Conservation (phyloP, 2,797 vertebrate genomes). For the Pygocentrus nattereri region DNA sequence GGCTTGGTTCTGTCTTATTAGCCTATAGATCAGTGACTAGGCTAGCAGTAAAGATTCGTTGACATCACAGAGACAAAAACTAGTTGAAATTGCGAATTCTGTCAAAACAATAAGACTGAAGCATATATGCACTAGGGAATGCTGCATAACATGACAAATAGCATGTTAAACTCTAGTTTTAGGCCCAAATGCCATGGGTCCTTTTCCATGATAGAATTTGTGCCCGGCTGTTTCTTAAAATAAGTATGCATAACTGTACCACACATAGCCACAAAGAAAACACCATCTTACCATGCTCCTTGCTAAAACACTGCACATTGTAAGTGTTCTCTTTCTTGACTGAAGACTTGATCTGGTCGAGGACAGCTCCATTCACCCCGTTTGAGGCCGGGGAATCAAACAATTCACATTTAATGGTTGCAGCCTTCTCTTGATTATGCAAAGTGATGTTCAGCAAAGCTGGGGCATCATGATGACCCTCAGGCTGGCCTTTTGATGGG, state of each 20-base stretch:
- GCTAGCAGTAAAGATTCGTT: too few species aligned
- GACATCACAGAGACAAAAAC: too few species aligned
- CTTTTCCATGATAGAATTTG: too few species aligned
- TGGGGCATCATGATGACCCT: constrained; percentile 83
- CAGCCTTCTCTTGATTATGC: constrained; percentile 80
- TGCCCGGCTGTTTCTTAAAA: background rate
- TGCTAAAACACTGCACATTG: constrained; percentile 88
- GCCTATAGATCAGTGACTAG: too few species aligned
- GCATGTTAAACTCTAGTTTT: too few species aligned
- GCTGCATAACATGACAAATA: too few species aligned
- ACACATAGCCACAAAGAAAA: constrained; percentile 66
- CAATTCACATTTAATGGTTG: constrained; percentile 89
- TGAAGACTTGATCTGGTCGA: constrained; percentile 83
- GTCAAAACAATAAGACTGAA: too few species aligned
- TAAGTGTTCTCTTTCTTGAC: constrained; percentile 89
- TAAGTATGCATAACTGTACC: constrained; percentile 59
- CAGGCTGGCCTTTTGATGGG: constrained; percentile 81
- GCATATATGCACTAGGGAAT: too few species aligned
- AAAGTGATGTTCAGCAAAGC: constrained; percentile 76
- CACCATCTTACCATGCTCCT: constrained; percentile 90
- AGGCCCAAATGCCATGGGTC: too few species aligned
- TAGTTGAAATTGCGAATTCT: too few species aligned
- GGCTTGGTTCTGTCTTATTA: too few species aligned
- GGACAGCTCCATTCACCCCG: constrained; percentile 80
- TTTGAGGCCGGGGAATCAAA: constrained; percentile 81